Evolutionary conservation across 2,113 vertebrate species (phyloP).

Genomic region (Coracopsis vasa): DNA sequence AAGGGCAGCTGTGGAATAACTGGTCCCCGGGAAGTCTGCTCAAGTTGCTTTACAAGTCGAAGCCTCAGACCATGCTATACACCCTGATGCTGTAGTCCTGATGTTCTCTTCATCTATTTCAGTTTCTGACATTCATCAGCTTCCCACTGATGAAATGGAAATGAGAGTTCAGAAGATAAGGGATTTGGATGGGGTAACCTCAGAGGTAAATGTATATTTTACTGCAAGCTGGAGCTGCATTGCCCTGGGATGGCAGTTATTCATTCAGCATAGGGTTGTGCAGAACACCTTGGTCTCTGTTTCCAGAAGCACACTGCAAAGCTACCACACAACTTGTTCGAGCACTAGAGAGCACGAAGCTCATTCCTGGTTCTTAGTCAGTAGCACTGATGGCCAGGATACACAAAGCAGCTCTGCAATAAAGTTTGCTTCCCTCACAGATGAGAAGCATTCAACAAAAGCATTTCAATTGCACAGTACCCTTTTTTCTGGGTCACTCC

Average conservation of each 20-base stretch:
- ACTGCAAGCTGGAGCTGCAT: not conserved
- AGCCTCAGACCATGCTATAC: not conserved
- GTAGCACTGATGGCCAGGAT: not conserved
- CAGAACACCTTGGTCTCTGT: not conserved
- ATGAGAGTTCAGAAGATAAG: not conserved
- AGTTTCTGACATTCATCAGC: not conserved
- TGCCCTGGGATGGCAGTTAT: not conserved
- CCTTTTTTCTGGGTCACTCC: constrained; percentile 24
- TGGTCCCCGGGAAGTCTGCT: not conserved
- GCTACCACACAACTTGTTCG: not conserved
- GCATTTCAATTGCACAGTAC: not conserved
- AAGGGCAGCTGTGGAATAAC: not conserved
- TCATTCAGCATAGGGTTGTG: not conserved
- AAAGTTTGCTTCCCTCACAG: not conserved
- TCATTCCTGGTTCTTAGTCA: not conserved
- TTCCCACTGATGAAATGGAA: not conserved
- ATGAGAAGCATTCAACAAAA: not conserved
- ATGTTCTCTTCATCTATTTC: not conserved
- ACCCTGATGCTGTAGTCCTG: not conserved
- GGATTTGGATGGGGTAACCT: not conserved
- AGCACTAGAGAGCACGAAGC: not conserved
- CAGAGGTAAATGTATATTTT: not conserved
- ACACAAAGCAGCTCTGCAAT: not conserved
- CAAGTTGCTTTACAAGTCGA: not conserved
- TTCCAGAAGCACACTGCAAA: not conserved